A percentile compares a stretch with the other conserved stretches of the same genome.
phyloP scores from a whole-genome alignment of 2,888 invertebrate genomes.

The Melanchra persicariae region DNA sequence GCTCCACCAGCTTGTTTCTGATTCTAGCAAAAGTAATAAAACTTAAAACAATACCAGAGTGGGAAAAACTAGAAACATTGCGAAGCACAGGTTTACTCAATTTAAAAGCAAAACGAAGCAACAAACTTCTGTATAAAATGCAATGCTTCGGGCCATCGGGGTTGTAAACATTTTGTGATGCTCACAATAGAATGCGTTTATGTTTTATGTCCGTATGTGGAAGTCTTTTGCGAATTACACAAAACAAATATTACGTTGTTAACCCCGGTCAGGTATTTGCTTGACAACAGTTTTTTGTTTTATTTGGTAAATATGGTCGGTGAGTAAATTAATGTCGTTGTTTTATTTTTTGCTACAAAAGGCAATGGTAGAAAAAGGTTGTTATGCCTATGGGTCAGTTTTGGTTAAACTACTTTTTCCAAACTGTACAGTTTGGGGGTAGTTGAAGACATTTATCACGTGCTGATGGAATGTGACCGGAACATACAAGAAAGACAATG shows the following conservation, averaged over 20 bases:
- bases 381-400: neutral
- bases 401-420: neutral
- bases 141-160: neutral
- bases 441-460: too few relatives aligned
- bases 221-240: slow-evolving; percentile 16
- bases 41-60: neutral
- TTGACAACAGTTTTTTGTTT: slow-evolving; percentile 9
- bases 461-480: too few relatives aligned
- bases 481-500: too few relatives aligned
- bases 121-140: slow-evolving; percentile 10
- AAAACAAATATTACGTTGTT: slow-evolving; percentile 11
- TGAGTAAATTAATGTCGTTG: slow-evolving; percentile 6
- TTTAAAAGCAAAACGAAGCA: slow-evolving; percentile 2
- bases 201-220: neutral
- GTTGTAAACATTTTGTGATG: slow-evolving; percentile 22
- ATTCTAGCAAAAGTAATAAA: slow-evolving; percentile 6
- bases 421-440: too few relatives aligned
- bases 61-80: slow-evolving; percentile 1
- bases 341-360: slow-evolving; percentile 3
- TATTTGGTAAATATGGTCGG: neutral
- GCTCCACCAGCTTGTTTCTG: neutral
- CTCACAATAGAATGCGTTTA: slow-evolving; percentile 9
- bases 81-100: slow-evolving; percentile 15
- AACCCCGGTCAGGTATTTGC: slow-evolving; percentile 2
- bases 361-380: neutral